These are phyloP conservation scores for Opisthocomus hoazin DNA, from an alignment of 2,113 vertebrate species.

Conservation along the genomic window DNA sequence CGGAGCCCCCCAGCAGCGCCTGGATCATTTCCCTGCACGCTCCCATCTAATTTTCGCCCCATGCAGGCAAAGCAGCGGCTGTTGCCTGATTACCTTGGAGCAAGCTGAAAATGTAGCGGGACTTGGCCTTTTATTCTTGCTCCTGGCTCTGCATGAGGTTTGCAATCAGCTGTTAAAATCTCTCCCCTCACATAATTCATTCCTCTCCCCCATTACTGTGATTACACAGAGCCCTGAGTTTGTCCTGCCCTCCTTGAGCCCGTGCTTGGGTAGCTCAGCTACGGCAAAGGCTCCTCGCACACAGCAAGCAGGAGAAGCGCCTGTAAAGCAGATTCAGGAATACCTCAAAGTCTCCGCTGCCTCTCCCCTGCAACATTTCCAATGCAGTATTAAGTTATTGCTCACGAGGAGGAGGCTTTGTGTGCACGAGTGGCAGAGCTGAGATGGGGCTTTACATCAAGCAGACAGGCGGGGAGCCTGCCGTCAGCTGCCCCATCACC, in stretches of 20 bases:
- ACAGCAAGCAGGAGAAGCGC: rapidly evolving
- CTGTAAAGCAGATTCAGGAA: neutral
- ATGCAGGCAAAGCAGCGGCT: neutral
- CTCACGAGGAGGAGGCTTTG: neutral
- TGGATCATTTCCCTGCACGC: neutral
- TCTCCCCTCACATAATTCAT: neutral
- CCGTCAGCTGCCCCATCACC: neutral
- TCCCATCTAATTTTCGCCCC: neutral
- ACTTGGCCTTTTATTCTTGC: neutral
- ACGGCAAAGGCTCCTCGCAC: rapidly evolving
- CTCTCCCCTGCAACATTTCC: neutral
- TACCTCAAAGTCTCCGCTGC: neutral
- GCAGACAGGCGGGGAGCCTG: neutral
- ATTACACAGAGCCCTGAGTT: neutral
- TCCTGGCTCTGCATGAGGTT: conserved; percentile 6
- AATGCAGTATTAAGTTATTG: neutral
- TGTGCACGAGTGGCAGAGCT: rapidly evolving
- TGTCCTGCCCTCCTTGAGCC: neutral
- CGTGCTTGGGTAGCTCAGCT: neutral
- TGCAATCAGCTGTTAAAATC: conserved; percentile 27
- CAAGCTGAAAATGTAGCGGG: neutral
- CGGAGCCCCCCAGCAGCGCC: neutral
- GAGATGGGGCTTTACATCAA: neutral
- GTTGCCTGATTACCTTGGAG: neutral
- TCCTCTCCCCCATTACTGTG: neutral